Base-by-base conservation (phyloP, 2,888 invertebrate genomes). In the Drosophila paramelanica region DNA sequence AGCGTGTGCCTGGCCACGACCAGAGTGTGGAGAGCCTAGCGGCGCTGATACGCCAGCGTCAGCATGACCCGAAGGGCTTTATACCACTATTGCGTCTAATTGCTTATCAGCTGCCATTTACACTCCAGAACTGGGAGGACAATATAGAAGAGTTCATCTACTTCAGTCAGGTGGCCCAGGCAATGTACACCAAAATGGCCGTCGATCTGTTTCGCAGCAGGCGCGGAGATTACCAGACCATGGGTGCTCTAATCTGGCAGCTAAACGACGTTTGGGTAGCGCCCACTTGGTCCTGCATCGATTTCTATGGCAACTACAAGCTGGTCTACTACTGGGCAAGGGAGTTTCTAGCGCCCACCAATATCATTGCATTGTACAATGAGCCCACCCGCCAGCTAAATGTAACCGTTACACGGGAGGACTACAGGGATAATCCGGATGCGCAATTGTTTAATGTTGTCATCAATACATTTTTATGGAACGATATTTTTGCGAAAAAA, bases 211-310 rank as follows among this genome's bases (percentile, higher is more conserved):
- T 97, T 91, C 93, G 97, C 31, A 95, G 95, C 31, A 59, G 85
- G 23, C 83, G 92, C 1, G 64, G 62, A 0, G 64, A 79, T 6
- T 73, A 88, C 25, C 71, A 80, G 39, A 99, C 98, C 0, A 99
- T 98, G 98, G 99, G 99, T 0, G 98, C 98, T 0, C 93, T 99
- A 46, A 99, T 98, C 92, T 99, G 99, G 99, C 99, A 99, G 91
- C 93, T 99, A n/a, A 99, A 99, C 91, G 99, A 99, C 91, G 96
- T 98, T 45, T 99, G 99, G 99, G 96, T 97, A 82, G 98, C 97
- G 0, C 98, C 99, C 0, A 96, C 98, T 0, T 99, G 99, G 98
- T 95, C 98, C 6, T 95, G 96, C 20, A 96, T 98, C 73, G 97
- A 97, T 73, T 91, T 83, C 58, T 89, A 89, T 79, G 92, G 92